phyloP scores from a whole-genome alignment of 2,888 invertebrate species.

The Prosapia bicincta region DNA sequence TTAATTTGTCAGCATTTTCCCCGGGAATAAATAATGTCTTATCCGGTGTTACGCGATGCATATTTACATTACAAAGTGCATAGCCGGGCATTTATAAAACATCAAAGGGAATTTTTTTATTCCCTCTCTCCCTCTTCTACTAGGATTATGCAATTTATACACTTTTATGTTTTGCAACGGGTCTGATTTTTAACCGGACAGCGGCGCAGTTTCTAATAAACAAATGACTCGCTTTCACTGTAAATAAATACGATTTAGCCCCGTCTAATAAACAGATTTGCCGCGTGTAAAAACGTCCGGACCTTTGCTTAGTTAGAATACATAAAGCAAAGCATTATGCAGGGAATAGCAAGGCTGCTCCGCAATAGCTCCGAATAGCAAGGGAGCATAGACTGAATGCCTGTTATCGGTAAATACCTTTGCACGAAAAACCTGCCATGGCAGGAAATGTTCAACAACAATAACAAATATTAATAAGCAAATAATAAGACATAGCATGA shows the following conservation, averaged over 20 bases:
- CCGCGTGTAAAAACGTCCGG: too few relatives aligned
- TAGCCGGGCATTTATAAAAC: neutral
- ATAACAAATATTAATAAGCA: too few relatives aligned
- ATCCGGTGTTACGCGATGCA: neutral
- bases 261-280: neutral
- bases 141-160: neutral
- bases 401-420: too few relatives aligned
- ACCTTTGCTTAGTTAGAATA: too few relatives aligned
- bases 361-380: too few relatives aligned
- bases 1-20: neutral
- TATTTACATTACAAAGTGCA: conserved; percentile 2
- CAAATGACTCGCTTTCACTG: neutral
- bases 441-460: too few relatives aligned
- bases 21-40: conserved; percentile 2
- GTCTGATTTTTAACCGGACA: neutral
- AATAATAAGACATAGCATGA: too few relatives aligned
- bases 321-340: too few relatives aligned
- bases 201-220: neutral
- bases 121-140: neutral
- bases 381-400: too few relatives aligned
- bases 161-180: neutral
- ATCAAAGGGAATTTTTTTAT: neutral
- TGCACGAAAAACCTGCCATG: too few relatives aligned
- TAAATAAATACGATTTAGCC: neutral
- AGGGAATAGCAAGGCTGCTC: too few relatives aligned